These are phyloP conservation scores for Saturnia japonica DNA, from an alignment of 2,888 invertebrate genomes.

Conservation along the genomic window DNA sequence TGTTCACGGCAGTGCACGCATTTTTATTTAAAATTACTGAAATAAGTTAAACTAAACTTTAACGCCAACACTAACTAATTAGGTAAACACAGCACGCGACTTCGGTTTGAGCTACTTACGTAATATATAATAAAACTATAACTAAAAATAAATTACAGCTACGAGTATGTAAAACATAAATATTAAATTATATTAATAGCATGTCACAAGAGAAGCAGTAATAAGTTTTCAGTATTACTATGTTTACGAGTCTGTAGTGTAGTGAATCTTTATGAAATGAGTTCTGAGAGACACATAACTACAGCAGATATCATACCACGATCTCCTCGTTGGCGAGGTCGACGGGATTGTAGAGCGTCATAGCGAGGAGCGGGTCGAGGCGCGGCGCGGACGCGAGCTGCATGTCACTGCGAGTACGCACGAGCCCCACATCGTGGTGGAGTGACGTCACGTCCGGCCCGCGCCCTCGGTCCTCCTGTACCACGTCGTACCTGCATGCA, in stretches of 20 bases:
- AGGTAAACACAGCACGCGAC: too few species aligned
- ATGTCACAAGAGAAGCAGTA: too few species aligned
- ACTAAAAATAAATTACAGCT: too few species aligned
- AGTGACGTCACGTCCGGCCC: conserved; percentile 63
- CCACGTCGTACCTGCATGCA: conserved; percentile 54
- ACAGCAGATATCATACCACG: conserved; percentile 39
- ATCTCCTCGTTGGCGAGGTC: conserved; percentile 45
- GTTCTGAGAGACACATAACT: not conserved
- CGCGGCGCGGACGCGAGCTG: conserved; percentile 31
- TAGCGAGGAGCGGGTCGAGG: conserved; percentile 32
- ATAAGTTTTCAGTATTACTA: too few species aligned
- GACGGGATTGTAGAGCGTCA: conserved; percentile 42
- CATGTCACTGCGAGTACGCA: conserved; percentile 57
- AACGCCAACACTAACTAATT: too few species aligned
- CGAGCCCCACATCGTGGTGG: conserved; percentile 70
- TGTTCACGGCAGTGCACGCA: too few species aligned
- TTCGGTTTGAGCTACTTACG: too few species aligned
- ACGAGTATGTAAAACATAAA: too few species aligned
- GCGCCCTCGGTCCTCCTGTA: conserved; percentile 53
- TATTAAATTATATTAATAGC: too few species aligned
- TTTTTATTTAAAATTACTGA: too few species aligned
- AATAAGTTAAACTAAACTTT: too few species aligned
- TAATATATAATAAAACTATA: too few species aligned
- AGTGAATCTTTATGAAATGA: not conserved
- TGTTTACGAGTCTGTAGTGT: not conserved